Conservation (phyloP, 2,888 invertebrate species). For the Microlaimidae sp. region DNA sequence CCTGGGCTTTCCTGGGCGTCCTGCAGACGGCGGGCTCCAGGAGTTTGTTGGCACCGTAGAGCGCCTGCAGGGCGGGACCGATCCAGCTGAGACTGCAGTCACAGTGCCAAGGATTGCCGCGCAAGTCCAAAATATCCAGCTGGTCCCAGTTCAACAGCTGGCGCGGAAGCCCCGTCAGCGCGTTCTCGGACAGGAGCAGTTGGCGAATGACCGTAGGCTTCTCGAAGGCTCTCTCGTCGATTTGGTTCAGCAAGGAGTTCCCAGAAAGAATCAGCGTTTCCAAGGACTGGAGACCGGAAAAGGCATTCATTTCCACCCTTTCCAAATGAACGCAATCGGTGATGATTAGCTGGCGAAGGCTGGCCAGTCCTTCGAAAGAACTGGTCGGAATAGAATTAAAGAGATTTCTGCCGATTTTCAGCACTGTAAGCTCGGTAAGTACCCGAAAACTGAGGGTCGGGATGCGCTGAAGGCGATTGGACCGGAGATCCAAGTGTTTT, state of each 20-base stretch:
- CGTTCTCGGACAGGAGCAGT: conserved; percentile 5
- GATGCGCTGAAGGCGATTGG: conserved; percentile 4
- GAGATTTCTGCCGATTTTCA: conserved; percentile 9
- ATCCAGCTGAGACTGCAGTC: conserved; percentile 6
- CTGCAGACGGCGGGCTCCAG: background rate
- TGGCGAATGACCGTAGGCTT: background rate
- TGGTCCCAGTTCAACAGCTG: conserved; percentile 4
- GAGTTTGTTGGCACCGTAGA: background rate
- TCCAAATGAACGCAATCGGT: conserved; percentile 4
- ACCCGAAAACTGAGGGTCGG: conserved; percentile 12
- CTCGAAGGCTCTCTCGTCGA: conserved; percentile 12
- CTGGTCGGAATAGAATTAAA: conserved; percentile 12
- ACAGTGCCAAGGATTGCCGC: conserved; percentile 14
- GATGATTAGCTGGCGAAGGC: conserved; percentile 4
- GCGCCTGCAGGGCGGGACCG: background rate
- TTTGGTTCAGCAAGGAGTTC: conserved; percentile 5
- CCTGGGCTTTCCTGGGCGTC: background rate
- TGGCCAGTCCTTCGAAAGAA: conserved; percentile 13
- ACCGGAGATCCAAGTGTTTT: conserved; percentile 1
- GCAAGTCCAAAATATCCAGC: conserved; percentile 5
- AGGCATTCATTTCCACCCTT: conserved; percentile 13
- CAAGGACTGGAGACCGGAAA: conserved; percentile 10
- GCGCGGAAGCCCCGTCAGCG: background rate
- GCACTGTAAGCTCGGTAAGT: conserved; percentile 8
- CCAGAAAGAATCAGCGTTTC: conserved; percentile 5